Evolutionary conservation across 2,113 vertebrate species (phyloP).

Genomic region (Melanocharis versteri): DNA sequence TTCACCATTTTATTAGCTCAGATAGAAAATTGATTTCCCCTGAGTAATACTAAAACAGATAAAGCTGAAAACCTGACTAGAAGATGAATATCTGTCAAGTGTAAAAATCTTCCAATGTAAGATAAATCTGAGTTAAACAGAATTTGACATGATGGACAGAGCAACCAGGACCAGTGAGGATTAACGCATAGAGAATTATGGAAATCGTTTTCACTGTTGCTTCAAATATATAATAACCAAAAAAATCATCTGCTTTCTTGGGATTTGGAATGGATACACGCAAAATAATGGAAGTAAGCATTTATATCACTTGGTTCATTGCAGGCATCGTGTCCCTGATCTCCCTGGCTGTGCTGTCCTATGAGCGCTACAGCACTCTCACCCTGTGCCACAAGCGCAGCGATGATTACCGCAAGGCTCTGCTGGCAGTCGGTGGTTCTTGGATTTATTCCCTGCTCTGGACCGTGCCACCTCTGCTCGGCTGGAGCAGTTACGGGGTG

Average conservation of each 20-base stretch:
- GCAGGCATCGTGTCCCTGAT: conserved; percentile 87
- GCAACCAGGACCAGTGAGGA: background rate
- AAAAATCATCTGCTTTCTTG: background rate
- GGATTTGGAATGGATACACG: background rate
- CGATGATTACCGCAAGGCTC: conserved; percentile 73
- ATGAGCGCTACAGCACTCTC: conserved; percentile 86
- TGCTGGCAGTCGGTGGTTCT: conserved; percentile 78
- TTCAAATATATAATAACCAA: background rate
- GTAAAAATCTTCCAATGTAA: background rate
- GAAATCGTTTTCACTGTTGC: background rate
- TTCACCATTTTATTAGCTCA: background rate
- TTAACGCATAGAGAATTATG: background rate
- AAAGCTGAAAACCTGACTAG: background rate
- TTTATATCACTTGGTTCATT: background rate
- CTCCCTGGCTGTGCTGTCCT: conserved; percentile 85
- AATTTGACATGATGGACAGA: background rate
- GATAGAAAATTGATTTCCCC: background rate
- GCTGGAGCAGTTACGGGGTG: conserved; percentile 85
- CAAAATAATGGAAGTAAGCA: background rate
- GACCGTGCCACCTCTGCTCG: conserved; percentile 85
- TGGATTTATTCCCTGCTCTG: conserved; percentile 88
- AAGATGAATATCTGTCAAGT: background rate
- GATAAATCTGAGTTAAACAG: background rate
- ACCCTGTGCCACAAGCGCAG: conserved; percentile 79
- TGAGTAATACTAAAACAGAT: background rate